Evolutionary conservation across 2,888 invertebrate species (phyloP).

Genomic region (Melangyna quadrimaculata): DNA sequence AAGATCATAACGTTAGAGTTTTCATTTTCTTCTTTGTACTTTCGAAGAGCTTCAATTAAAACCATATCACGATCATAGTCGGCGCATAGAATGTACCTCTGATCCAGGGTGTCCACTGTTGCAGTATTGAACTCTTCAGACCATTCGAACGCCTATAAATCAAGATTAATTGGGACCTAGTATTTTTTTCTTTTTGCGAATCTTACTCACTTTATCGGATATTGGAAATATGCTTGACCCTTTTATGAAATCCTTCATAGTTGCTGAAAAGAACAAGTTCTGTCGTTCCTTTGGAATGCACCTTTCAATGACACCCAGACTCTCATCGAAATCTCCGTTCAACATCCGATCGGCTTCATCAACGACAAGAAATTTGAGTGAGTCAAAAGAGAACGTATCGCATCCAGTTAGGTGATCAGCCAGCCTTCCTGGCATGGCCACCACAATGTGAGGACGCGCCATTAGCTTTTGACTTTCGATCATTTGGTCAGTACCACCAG

Average conservation of each 20-base stretch:
- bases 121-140: constrained; percentile 88
- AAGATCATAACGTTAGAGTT: constrained; percentile 95
- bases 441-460: constrained; percentile 94
- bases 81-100: constrained; percentile 95
- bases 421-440: constrained; percentile 97
- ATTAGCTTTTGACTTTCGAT: constrained; percentile 92
- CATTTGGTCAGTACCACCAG: constrained; percentile 97
- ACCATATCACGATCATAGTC: constrained; percentile 96
- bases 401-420: constrained; percentile 96
- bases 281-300: constrained; percentile 90
- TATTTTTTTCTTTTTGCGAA: not conserved
- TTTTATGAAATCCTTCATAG: constrained; percentile 92
- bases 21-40: constrained; percentile 87
- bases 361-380: constrained; percentile 92
- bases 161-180: not conserved
- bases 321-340: constrained; percentile 91
- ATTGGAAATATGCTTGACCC: constrained; percentile 85
- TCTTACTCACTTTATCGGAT: constrained; percentile 83
- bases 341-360: constrained; percentile 95
- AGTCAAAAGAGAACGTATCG: constrained; percentile 89
- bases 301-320: constrained; percentile 90
- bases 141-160: constrained; percentile 82
- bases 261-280: constrained; percentile 96
- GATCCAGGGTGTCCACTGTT: constrained; percentile 94
- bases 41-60: constrained; percentile 90